Conservation (phyloP, 2,113 vertebrate genomes). For the Eubucco bourcierii region DNA sequence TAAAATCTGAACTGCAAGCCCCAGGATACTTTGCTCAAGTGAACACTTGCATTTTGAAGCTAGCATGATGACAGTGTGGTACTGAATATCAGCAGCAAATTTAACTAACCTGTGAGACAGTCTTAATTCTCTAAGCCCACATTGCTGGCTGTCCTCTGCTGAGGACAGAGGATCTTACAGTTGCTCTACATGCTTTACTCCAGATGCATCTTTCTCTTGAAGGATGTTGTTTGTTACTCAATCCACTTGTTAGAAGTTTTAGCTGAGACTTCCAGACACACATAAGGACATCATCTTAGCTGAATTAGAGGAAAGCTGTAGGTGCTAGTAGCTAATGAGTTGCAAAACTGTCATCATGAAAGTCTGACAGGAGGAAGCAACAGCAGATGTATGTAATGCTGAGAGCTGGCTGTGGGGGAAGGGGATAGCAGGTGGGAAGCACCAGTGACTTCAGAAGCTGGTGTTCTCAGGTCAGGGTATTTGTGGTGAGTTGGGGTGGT, state of each 20-base stretch:
- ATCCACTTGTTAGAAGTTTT: fast-evolving
- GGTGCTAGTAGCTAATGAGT: background rate
- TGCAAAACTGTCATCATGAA: background rate
- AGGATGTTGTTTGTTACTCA: background rate
- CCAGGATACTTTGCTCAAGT: too few relatives aligned
- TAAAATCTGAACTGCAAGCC: too few relatives aligned
- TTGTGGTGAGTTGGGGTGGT: background rate
- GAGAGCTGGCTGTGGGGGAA: background rate
- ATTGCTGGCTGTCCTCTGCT: background rate
- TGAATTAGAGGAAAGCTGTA: background rate
- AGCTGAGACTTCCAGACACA: fast-evolving
- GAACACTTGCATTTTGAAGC: too few relatives aligned
- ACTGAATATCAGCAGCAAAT: too few relatives aligned
- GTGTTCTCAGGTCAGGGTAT: fast-evolving
- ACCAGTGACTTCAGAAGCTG: background rate
- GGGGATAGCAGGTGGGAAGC: background rate
- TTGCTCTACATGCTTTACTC: fast-evolving
- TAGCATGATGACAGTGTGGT: too few relatives aligned
- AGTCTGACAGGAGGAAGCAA: background rate
- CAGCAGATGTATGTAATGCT: background rate
- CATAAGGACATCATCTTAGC: background rate
- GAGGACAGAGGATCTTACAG: background rate
- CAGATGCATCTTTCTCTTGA: background rate
- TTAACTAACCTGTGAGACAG: too few relatives aligned
- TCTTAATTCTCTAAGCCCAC: background rate